These are phyloP conservation scores for Megathymus violae DNA, from an alignment of 1,140 invertebrate species.

Conservation along the genomic window DNA sequence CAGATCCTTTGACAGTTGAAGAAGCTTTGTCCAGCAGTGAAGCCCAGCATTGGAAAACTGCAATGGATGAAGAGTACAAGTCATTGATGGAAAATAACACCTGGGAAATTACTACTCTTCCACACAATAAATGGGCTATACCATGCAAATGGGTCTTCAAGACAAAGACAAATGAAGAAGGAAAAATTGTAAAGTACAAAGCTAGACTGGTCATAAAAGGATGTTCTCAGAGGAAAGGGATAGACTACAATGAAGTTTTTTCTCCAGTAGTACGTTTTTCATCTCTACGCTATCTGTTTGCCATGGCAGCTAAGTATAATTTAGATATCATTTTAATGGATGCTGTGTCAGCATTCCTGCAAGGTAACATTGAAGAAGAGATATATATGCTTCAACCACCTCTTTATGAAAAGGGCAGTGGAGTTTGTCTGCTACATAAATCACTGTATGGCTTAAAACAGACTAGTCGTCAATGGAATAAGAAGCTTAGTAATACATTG, in stretches of 20 bases:
- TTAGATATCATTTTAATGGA: conserved; percentile 10
- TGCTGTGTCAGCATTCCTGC: conserved; percentile 65
- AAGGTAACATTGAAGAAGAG: conserved; percentile 72
- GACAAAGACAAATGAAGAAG: conserved; percentile 36
- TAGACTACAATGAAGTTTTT: conserved; percentile 19
- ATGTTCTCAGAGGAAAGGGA: conserved; percentile 35
- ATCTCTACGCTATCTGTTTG: conserved; percentile 17
- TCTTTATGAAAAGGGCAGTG: neutral
- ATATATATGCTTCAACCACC: conserved; percentile 40
- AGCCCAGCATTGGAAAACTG: neutral
- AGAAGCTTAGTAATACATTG: conserved; percentile 38
- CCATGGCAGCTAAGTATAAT: conserved; percentile 11
- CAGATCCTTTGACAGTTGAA: too few relatives aligned
- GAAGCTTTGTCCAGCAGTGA: too few relatives aligned
- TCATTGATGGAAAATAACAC: conserved; percentile 3
- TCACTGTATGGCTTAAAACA: conserved; percentile 76
- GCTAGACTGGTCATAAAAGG: conserved; percentile 73
- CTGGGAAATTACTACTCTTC: conserved; percentile 5
- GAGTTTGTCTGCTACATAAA: conserved; percentile 66
- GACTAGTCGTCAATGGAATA: conserved; percentile 49
- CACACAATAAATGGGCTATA: neutral
- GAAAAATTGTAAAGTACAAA: conserved; percentile 34
- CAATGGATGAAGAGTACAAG: conserved; percentile 16
- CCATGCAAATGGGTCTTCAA: conserved; percentile 48
- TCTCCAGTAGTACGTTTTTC: conserved; percentile 14